Percentiles rank a stretch among this genome's conserved stretches.
Evolutionary conservation across 2,888 invertebrate species (phyloP).

Genomic region (Hyalella azteca): DNA sequence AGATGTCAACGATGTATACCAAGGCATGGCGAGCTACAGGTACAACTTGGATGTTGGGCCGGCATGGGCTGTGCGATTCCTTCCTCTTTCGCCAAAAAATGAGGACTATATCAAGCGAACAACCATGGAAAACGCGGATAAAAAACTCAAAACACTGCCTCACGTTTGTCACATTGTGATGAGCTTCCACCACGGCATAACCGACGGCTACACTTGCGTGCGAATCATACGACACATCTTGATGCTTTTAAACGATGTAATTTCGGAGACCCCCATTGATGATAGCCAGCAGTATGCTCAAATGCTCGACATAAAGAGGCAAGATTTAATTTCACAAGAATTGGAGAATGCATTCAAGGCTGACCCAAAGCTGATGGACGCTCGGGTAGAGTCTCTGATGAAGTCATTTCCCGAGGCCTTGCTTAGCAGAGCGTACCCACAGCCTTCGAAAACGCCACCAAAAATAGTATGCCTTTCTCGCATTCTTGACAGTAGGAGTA

Average conservation of each 20-base stretch:
- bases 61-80: not conserved
- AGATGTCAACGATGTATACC: conserved; percentile 6
- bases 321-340: not conserved
- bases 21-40: not conserved
- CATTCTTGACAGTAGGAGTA: not conserved
- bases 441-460: not conserved
- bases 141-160: no score
- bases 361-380: not conserved
- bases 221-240: not conserved
- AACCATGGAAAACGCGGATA: not conserved
- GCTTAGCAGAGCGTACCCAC: not conserved
- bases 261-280: not conserved
- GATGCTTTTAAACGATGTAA: not conserved
- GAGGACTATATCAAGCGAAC: not conserved
- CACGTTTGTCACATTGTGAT: no score
- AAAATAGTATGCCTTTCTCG: not conserved
- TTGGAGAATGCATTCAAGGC: not conserved
- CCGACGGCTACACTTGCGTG: no score
- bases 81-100: not conserved
- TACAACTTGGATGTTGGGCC: not conserved
- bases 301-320: not conserved
- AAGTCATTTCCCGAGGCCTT: not conserved
- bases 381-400: no score
- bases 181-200: no score
- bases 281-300: not conserved